phyloP scores from a whole-genome alignment of 2,797 vertebrate genomes.

The Bradypus variegatus region DNA sequence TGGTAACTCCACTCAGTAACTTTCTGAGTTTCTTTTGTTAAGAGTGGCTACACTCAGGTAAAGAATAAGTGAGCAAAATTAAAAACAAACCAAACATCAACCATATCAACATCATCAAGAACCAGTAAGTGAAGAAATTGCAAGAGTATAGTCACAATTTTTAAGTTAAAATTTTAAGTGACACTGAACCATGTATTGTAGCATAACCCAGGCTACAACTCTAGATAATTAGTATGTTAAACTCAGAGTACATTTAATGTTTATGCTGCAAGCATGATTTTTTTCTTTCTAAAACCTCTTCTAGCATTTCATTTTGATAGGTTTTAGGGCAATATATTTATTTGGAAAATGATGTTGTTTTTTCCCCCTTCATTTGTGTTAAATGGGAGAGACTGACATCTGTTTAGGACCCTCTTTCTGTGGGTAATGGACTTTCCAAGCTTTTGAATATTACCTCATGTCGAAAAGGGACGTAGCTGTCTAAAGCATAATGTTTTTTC shows the following conservation, averaged over 20 bases:
- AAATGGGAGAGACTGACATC: background rate
- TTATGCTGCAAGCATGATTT: background rate
- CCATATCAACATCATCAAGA: background rate
- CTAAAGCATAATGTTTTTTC: background rate
- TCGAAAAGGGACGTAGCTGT: background rate
- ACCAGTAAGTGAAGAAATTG: background rate
- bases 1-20: constrained; percentile 78
- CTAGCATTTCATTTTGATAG: constrained; percentile 4
- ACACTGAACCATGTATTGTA: background rate
- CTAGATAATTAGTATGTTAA: background rate
- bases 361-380: background rate
- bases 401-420: background rate
- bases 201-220: background rate
- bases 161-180: background rate
- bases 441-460: background rate
- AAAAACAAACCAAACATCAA: background rate
- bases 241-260: background rate
- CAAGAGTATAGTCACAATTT: background rate
- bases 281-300: background rate
- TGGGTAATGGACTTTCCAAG: background rate
- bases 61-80: background rate
- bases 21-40: background rate
- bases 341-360: background rate
- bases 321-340: background rate
- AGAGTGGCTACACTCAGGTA: background rate